Evolutionary conservation across 2,888 invertebrate species (phyloP).

Genomic region (Pandemis heparana): DNA sequence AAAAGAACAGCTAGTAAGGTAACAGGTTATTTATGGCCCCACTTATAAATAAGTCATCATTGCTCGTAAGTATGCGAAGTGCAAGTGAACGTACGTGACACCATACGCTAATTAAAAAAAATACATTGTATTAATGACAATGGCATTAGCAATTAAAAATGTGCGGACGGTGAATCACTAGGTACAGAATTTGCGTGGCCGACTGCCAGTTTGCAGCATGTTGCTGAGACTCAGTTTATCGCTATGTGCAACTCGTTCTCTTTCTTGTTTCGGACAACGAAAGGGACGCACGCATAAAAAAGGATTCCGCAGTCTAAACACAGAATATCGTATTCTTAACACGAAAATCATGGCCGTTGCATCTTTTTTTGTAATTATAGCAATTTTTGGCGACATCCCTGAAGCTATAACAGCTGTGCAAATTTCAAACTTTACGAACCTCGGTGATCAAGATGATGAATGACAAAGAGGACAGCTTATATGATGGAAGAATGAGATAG

Average conservation of each 20-base stretch:
- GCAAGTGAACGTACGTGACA: not conserved
- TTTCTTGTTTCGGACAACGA: not conserved
- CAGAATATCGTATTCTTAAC: too few relatives aligned
- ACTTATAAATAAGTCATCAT: not conserved
- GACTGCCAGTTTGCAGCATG: not conserved
- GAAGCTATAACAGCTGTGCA: too few relatives aligned
- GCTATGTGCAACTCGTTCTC: not conserved
- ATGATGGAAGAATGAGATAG: too few relatives aligned
- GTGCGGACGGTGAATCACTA: conserved; percentile 17
- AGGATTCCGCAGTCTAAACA: not conserved
- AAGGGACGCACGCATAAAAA: not conserved
- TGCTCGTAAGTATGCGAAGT: not conserved
- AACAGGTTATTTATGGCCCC: not conserved
- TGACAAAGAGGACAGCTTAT: too few relatives aligned
- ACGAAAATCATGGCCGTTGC: too few relatives aligned
- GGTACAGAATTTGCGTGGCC: not conserved
- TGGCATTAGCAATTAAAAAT: conserved; percentile 36
- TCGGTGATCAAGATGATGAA: too few relatives aligned
- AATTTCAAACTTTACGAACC: too few relatives aligned
- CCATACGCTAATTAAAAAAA: not conserved
- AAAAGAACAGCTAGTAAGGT: not conserved
- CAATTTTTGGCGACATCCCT: too few relatives aligned
- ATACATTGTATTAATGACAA: conserved; percentile 20
- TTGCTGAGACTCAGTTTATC: not conserved
- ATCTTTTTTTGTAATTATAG: too few relatives aligned